Evolutionary conservation across 2,113 vertebrate genomes (phyloP).

Genomic region (Sylvicapra grimmia): DNA sequence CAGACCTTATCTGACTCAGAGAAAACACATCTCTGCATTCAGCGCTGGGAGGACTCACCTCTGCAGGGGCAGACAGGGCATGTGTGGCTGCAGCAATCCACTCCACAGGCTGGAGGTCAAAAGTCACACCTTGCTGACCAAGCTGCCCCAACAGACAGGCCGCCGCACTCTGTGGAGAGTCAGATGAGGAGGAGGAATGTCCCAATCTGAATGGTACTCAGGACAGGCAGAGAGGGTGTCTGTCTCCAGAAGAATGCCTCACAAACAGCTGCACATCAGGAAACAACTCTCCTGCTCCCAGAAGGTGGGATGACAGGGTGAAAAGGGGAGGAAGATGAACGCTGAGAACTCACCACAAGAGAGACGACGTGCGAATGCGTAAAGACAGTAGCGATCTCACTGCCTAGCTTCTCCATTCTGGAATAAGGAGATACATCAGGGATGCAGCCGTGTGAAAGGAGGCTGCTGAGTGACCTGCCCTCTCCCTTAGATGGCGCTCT

Average conservation of each 20-base stretch:
- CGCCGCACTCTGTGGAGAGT: slow-evolving; percentile 74
- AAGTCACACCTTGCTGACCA: slow-evolving; percentile 62
- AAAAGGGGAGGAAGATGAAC: background rate
- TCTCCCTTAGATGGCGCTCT: background rate
- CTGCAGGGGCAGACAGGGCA: slow-evolving; percentile 48
- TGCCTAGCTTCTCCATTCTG: slow-evolving; percentile 73
- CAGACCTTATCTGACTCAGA: background rate
- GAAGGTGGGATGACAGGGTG: background rate
- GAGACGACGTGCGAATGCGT: slow-evolving; percentile 66
- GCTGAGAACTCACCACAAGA: slow-evolving; percentile 71
- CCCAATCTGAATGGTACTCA: background rate
- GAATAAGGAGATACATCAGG: slow-evolving; percentile 27
- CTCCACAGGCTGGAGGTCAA: slow-evolving; percentile 68
- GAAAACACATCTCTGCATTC: background rate
- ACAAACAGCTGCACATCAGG: background rate
- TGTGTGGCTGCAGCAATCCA: slow-evolving; percentile 65
- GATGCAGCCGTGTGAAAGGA: background rate
- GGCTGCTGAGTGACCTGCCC: background rate
- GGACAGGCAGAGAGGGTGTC: background rate
- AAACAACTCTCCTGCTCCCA: background rate
- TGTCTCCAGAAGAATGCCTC: background rate
- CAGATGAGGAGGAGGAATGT: background rate
- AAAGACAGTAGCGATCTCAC: slow-evolving; percentile 64
- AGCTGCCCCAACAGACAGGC: slow-evolving; percentile 76
- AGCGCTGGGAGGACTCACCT: slow-evolving; percentile 67